Evolutionary conservation across 2,797 vertebrate species (phyloP).

Genomic region (Scomberomorus guttatus): DNA sequence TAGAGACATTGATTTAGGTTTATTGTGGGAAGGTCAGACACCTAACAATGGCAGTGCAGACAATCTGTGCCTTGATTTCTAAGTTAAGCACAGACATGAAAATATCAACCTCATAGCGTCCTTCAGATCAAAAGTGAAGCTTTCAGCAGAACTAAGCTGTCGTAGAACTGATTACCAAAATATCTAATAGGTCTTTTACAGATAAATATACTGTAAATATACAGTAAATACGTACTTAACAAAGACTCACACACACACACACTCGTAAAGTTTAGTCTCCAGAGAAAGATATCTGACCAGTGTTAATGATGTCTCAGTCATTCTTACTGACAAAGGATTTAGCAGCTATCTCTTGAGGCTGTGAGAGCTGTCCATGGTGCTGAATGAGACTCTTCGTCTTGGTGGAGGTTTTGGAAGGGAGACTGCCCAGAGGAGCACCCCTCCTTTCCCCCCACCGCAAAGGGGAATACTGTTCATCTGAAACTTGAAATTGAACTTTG

Average conservation of each 20-base stretch:
- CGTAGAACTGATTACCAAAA: neutral
- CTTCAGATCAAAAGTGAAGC: conserved; percentile 21
- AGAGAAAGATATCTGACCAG: conserved; percentile 29
- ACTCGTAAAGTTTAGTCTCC: conserved; percentile 5
- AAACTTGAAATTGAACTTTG: conserved; percentile 67
- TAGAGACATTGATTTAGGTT: conserved; percentile 55
- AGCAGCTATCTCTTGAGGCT: conserved; percentile 23
- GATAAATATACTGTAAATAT: neutral
- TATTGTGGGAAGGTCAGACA: conserved; percentile 52
- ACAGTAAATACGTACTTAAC: conserved; percentile 6
- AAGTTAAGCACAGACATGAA: conserved; percentile 23
- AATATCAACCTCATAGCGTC: conserved; percentile 21
- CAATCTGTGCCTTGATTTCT: conserved; percentile 30
- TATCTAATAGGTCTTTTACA: neutral
- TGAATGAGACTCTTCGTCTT: conserved; percentile 56
- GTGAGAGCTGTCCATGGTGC: conserved; percentile 65
- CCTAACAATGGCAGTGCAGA: conserved; percentile 19
- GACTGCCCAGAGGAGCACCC: conserved; percentile 25
- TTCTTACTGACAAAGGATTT: conserved; percentile 21
- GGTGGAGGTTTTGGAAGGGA: conserved; percentile 29
- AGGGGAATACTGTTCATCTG: conserved; percentile 46
- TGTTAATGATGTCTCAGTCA: conserved; percentile 54
- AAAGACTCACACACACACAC: neutral
- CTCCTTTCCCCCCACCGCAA: conserved; percentile 31
- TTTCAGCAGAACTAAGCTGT: neutral